These are phyloP conservation scores for Hartigia nigra DNA, from an alignment of 2,888 invertebrate genomes.

Conservation along the genomic window DNA sequence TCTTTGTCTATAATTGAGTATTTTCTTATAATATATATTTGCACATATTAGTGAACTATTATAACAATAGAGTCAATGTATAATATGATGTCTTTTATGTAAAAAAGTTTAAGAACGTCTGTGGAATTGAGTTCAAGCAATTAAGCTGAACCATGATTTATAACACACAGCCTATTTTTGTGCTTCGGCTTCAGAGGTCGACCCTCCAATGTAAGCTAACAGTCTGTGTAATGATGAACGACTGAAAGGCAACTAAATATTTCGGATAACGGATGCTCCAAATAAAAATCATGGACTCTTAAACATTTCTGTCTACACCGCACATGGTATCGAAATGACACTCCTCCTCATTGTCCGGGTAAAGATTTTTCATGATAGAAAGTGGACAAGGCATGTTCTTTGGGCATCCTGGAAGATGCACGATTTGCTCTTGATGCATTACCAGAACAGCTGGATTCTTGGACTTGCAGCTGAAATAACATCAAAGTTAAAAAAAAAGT, in stretches of 20 bases:
- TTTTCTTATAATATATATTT: background rate
- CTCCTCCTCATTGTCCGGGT: constrained; percentile 71
- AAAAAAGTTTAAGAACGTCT: background rate
- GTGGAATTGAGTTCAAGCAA: background rate
- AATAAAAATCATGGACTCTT: background rate
- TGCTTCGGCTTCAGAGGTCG: background rate
- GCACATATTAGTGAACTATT: background rate
- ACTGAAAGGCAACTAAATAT: background rate
- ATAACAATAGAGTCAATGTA: background rate
- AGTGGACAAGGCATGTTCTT: constrained; percentile 73
- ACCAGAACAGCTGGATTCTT: constrained; percentile 68
- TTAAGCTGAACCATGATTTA: background rate
- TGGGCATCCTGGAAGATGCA: constrained; percentile 78
- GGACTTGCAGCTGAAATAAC: constrained; percentile 68
- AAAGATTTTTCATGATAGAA: constrained; percentile 69
- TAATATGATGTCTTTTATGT: background rate
- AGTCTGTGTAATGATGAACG: background rate
- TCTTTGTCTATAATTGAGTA: background rate
- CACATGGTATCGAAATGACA: constrained; percentile 80
- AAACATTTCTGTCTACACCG: constrained; percentile 40
- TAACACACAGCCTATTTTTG: background rate
- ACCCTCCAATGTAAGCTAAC: background rate
- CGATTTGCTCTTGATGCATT: constrained; percentile 80
- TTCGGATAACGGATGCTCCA: background rate
- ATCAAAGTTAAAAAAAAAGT: constrained; percentile 12